Base-by-base conservation (phyloP, 2,113 vertebrate genomes). In the Bungarus multicinctus region DNA sequence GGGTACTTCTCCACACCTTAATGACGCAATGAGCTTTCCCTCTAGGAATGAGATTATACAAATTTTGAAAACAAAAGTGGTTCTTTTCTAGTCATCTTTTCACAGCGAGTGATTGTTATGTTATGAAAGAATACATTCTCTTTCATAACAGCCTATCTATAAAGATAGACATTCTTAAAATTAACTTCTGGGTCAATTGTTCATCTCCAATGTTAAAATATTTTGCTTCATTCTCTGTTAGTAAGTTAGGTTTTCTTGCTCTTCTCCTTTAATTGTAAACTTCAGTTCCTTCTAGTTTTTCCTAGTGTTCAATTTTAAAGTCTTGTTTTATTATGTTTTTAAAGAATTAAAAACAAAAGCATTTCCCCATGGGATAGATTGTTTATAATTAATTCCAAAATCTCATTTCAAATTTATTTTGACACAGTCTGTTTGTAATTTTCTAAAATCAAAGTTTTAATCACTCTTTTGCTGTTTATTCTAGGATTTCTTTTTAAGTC, bases 11-110 rank as follows among this genome's bases (percentile, higher is more conserved):
- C 90, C 12, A 86, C 23, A 14, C 39, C 39, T 45, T 22, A 89
- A 94, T 94, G 94, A 93, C 93, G 90, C 93, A 94, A 94, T 55
- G 81, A 94, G 23, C 7, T 90, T 93, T 90, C 92, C 69, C 47
- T 57, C 57, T 90, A 95, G 89, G 86, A 58, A 87, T 91, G 91
- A 54, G 50, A 54, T 53, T 91, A 34, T 94, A 30, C 54, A 89
- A 50, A 85, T 89, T 4, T 90, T 20, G 23, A 81, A n/a, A 1
- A 6, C 18, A 39, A 92, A 89, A 87, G 90, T 92, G 0, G 3
- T 30, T 45, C 22, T 16, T 47, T 89, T 47, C 85, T 47, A 91
- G 18, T 94, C n/a, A 94, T 89, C 90, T 95, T 91, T 22, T 91
- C 54, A 4, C 39, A 50, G 94, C 88, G 93, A 95, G 39, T 81